Evolutionary conservation across 1,140 invertebrate species (phyloP), one percentile per base, ranked within the genome.

Genomic region (Arion vulgaris): DNA sequence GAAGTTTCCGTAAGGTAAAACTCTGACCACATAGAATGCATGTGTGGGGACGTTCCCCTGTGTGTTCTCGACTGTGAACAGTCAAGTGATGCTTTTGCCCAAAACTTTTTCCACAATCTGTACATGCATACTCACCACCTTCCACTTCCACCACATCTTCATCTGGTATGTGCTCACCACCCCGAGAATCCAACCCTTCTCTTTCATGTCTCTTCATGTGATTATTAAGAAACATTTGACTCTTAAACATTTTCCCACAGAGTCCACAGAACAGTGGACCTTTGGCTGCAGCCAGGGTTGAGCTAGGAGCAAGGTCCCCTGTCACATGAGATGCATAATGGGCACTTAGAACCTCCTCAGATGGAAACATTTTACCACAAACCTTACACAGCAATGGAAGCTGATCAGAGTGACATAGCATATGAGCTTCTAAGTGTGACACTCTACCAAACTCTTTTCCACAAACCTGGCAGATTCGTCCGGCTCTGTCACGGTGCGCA

Each of bases 141-240:
- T 78, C 80, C 0, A 73, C 84, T 51, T 85, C 80, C 26, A 73
- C 71, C 19, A 81, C 77, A 80, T 80, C 80, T 80, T 82, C 84
- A 80, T 85, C 75, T 66, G 71, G 9, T 62, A 72, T 57, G 49
- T 82, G 36, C 75, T 81, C 71, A 26, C 71, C 51, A 38, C 80
- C 71, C 9, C 71, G n/a, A 17, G 80, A 72, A 66, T 74, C 51
- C 23, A 81, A 26, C n/a, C 71, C 80, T 71, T 71, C 78, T 34
- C 78, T 45, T 45, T 81, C 80, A 81, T 85, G 84, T 15, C 75
- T 78, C 41, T 85, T 85, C 84, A 85, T 85, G 68, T 85, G 84
- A 68, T 85, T 81, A 19, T 81, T 73, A 32, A 85, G 73, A 71
- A 78, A 85, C 39, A 78, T 53, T 66, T 85, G 84, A 38, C 80